These are phyloP conservation scores for Cyprinodon variegatus DNA, from an alignment of 2,113 vertebrate species.

Conservation along the genomic window DNA sequence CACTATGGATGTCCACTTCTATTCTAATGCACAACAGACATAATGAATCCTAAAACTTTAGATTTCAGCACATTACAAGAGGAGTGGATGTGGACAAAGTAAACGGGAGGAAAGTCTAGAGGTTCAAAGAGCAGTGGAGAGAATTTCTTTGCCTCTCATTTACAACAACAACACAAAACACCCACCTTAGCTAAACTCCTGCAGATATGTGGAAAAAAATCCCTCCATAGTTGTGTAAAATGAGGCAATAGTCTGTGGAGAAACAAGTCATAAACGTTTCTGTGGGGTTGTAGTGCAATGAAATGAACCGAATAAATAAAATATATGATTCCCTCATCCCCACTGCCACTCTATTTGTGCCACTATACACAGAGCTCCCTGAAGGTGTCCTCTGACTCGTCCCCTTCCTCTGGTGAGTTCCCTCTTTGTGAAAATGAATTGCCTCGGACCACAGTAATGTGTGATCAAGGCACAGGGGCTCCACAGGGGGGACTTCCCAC, in stretches of 20 bases:
- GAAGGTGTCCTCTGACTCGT: slow-evolving; percentile 48
- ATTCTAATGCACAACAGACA: slow-evolving; percentile 26
- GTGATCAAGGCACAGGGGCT: slow-evolving; percentile 44
- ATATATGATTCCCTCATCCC: slow-evolving; percentile 10
- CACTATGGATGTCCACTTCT: slow-evolving; percentile 46
- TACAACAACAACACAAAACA: slow-evolving; percentile 44
- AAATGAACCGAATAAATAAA: slow-evolving; percentile 55
- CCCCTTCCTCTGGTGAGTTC: slow-evolving; percentile 38
- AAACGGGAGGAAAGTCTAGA: slow-evolving; percentile 49
- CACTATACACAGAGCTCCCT: slow-evolving; percentile 37
- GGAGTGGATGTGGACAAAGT: slow-evolving; percentile 25
- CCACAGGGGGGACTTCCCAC: slow-evolving; percentile 61
- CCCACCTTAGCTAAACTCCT: slow-evolving; percentile 46
- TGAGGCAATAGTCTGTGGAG: slow-evolving; percentile 6
- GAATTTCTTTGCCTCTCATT: slow-evolving; percentile 50
- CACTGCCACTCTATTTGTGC: slow-evolving; percentile 33
- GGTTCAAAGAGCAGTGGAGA: slow-evolving; percentile 49
- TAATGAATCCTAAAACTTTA: slow-evolving; percentile 52
- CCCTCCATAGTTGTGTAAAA: slow-evolving; percentile 34
- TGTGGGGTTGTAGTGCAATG: slow-evolving; percentile 16
- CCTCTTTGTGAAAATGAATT: slow-evolving; percentile 62
- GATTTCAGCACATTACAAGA: slow-evolving; percentile 29
- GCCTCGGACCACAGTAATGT: slow-evolving; percentile 32
- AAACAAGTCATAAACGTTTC: slow-evolving; percentile 23
- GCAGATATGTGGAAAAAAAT: slow-evolving; percentile 7